Evolutionary conservation across 2,113 vertebrate genomes (phyloP), one percentile per base, ranked within the genome.

Genomic region (Girardinichthys multiradiatus): DNA sequence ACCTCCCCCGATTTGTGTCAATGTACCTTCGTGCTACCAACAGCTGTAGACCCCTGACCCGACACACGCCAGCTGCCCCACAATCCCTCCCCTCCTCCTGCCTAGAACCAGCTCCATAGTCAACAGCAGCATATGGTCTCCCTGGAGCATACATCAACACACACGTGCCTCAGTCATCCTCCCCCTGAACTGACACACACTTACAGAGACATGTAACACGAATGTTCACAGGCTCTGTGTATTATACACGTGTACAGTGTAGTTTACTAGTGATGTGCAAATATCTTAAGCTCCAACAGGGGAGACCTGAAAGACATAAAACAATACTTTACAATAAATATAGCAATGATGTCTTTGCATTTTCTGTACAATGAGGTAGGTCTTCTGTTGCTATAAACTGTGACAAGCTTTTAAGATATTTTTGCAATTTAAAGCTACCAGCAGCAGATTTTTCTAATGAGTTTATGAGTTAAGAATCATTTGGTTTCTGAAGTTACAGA

Each of bases 11-110:
- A 71, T 83, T 81, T 77, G 76, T 82, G 82, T 86, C 82, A 61
- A 68, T 57, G 79, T 88, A 79, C 74, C 89, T 83, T 80, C 75
- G 75, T 72, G 79, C 86, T 83, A 86, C 85, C 82, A 84, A 85
- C 90, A 89, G 90, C 92, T 93, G 91, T 54, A 90, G 88, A 91
- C 89, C 89, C 48, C 74, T 78, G 91, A 93, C 86, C 87, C 72
- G 83, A 83, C 92, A 89, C 87, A 92, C 89, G 88, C 91, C 88
- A 87, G 80, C 78, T 84, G 77, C 86, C 79, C 84, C 77, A 74
- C 48, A 21, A 54, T 69, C 62, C 4, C 62, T 79, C 62, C 37
- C 61, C 17, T 24, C 28, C 77, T 70, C 67, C 37, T 64, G 64
- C 68, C 35, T 63, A 37, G 1, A 64, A 19, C 35, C 63, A 37